Base-by-base conservation (phyloP, 2,888 invertebrate genomes). In the Aleiodes testaceus region DNA sequence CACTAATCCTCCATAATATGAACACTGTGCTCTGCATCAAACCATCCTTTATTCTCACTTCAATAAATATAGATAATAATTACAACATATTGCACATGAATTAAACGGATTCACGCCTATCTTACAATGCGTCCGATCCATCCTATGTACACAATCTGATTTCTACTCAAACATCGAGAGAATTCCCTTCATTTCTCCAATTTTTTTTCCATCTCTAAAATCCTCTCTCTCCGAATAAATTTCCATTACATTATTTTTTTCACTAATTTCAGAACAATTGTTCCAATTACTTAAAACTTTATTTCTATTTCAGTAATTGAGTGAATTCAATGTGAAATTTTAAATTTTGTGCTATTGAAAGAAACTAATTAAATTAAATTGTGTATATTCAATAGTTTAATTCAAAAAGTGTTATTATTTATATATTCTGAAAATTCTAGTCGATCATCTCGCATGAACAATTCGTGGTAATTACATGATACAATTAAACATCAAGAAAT, bases 11-110 rank as follows among this genome's bases (percentile, higher is more conserved):
- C 9, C 55, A 36, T 14, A 7, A 16, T 11, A n/a, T 36, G 14
- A 59, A 59, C 59, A 59, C 36, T 59, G 59, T 42, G 22, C 45
- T 63, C 44, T 0, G 5, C 22, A 44, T 45, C 63, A 6, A 63
- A 20, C 44, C 44, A 22, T 14, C 45, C 45, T 1, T 45, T 45
- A 22, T 12, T 22, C 18, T 45, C 22, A 12, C 64, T 69, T 71
- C 67, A 70, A 76, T 73, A 74, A 74, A 77, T 77, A 74, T 69
- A 47, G 72, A 71, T 72, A 70, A 77, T 74, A 74, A 78, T 79
- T 78, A 79, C 76, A 80, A 77, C 75, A 78, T 53, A 53, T 78
- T 75, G 76, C 76, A 75, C 75, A 75, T 74, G 63, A 73, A 77
- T 70, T 71, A 77, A 77, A 77, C 67, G 69, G 65, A 74, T 71